Base-by-base conservation (phyloP, 2,888 invertebrate species). In the Rhodophaea formosa region DNA sequence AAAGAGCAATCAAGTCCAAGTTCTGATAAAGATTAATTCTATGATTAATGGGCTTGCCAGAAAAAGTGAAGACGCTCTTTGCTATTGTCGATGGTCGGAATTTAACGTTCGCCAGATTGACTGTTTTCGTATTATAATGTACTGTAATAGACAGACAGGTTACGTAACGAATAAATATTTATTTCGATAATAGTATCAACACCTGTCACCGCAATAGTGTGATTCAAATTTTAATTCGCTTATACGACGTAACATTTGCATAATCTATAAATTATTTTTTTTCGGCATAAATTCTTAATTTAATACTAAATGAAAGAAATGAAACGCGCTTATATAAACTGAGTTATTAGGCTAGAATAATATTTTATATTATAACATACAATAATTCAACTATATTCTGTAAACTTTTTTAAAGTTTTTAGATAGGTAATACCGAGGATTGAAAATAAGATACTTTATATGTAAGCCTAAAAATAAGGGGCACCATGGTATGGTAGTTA, bases 41-140 rank as follows among this genome's bases (percentile, higher is more conserved):
- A 68, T 85, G 84, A 86, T 86, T 82, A 85, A 84, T 84, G 83
- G 78, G 77, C 72, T 75, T 73, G 67, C 65, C 61, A 70, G 85
- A 73, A 82, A 85, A 83, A 85, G 84, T 39, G 8, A 39, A 16
- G 17, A 23, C 74, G 78, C 82, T 84, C 82, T 82, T 80, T 77
- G 69, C 65, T 64, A 62, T 57, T 58, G 61, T 62, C 39, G 69
- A 70, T 74, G 74, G 72, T 65, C 74, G 12, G 23, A 16, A 39
- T 39, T 17, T 7, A 17, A 32, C 32, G 15, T 15, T 51, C 32
- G n/a, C 46, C 12, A 46, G n/a, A 32, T 51, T 51, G 14, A 51
- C 39, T 51, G 14, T 32, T 15, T 30, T 32, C 32, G 7, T 32
- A 14, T 51, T n/a, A 32, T 39, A 51, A 30, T 3, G 2, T 39